Evolutionary conservation across 2,888 invertebrate genomes (phyloP).

Genomic region (Athalia cordata): DNA sequence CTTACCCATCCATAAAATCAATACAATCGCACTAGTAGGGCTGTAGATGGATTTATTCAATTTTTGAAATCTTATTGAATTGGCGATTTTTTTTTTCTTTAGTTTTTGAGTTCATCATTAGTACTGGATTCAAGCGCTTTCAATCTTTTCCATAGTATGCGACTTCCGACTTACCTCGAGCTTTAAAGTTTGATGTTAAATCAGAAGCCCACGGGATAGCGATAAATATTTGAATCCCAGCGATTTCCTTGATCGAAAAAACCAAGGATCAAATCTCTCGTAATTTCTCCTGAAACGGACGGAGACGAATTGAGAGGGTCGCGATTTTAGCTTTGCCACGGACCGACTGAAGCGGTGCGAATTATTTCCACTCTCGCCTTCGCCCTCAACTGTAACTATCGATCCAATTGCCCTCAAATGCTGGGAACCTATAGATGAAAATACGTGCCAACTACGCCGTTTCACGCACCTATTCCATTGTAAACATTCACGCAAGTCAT

Average conservation of each 20-base stretch:
- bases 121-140: background rate
- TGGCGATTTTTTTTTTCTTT: too few relatives aligned
- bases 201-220: background rate
- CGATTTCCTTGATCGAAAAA: too few relatives aligned
- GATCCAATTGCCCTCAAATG: conserved; percentile 4
- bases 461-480: background rate
- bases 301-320: background rate
- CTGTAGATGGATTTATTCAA: too few relatives aligned
- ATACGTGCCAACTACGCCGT: conserved; percentile 8
- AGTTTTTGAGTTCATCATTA: too few relatives aligned
- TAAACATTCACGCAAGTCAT: background rate
- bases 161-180: conserved; percentile 6
- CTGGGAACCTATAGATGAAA: background rate
- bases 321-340: conserved; percentile 6
- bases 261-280: too few relatives aligned
- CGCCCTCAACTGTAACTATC: conserved; percentile 21
- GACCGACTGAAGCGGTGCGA: conserved; percentile 18
- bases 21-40: too few relatives aligned
- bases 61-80: too few relatives aligned
- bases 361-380: background rate
- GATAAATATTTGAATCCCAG: too few relatives aligned
- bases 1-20: too few relatives aligned
- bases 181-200: background rate
- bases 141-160: background rate
- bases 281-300: background rate